Evolutionary conservation across 2,888 invertebrate genomes (phyloP), one percentile per base, ranked within the genome.

Genomic region (Monoplex corrugatus): DNA sequence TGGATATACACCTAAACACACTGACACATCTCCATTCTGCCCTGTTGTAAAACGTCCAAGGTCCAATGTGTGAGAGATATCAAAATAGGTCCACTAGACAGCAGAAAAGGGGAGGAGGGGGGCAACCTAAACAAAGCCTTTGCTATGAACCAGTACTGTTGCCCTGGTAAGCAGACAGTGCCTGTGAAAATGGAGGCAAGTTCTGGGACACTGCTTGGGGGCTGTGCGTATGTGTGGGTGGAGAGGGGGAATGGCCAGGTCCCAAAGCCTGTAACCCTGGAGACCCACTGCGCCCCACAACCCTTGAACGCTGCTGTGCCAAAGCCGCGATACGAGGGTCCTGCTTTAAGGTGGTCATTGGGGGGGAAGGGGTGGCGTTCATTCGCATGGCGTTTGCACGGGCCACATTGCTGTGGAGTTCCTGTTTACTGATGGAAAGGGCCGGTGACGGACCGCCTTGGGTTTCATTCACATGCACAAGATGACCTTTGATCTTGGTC

Each of bases 121-220:
- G 57, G 57, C 23, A 57, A 57, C 82, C 82, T 45, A 83, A 83
- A 35, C 32, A 40, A 45, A 72, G 23, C 83, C 44, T 19, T 23
- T 83, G 88, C 88, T 88, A 88, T 40, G 88, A 88, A 6, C 83
- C 82, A 3, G 82, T 43, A 43, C 88, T 63, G 57, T 32, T 88
- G 13, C 68, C 43, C 32, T 88, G 88, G 38, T 88, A 82, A 0
- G 68, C 87, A 50, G 87, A 80, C 43, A 88, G n/a, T 3, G 88
- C 88, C 6, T 38, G 32, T 2, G 88, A 68, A 19, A 88, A 83
- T 8, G 83, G 44, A 2, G 88, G 83, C 80, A 87, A 38, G 5
- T 38, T 82, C 82, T 87, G 87, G 32, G 50, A 63, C 68, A 83
- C 44, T 19, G 40, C 38, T 35, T 88, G 88, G 8, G 88, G 88